Evolutionary conservation across 2,888 invertebrate genomes (phyloP), one percentile per base, ranked within the genome.

Genomic region (Leistus spinibarbis): DNA sequence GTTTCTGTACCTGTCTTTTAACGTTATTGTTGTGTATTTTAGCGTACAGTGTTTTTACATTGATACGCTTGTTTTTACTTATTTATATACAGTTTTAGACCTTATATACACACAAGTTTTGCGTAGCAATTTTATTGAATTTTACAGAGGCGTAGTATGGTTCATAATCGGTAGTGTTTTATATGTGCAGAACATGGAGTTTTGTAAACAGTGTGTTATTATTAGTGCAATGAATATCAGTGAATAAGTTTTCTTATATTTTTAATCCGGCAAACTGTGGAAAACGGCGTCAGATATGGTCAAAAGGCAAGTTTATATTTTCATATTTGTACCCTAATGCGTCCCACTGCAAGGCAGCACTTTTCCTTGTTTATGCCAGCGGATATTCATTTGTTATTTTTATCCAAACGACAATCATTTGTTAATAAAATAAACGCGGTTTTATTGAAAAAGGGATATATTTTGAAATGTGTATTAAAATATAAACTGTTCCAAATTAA

Each of bases 251-350:
- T 71, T 53, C 76, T 72, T 73, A 57, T 60, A 23, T 73, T 67
- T 63, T 16, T 56, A 60, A n/a, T 60, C 40, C 16, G 67, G 79
- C 82, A 83, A 82, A 81, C 82, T 83, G 82, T 83, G 83, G 82
- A 85, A 83, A 81, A 85, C 84, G 84, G 84, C 84, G 82, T 81
- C 84, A 83, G 84, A 84, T 80, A 86, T 86, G 85, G 85, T 86
- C 77, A 86, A 86, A 83, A 84, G 85, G 85, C 85, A 78, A 78
- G 83, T 81, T 40, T 40, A 10, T 75, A 68, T 17, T 68, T 40
- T 73, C 22, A 40, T 22, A 13, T 19, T 65, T 66, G 40, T 40
- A 23, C 24, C 53, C 17, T n/a, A 27, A 23, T 24, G 9, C 27
- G 64, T 40, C 7, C 7, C 40, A 24, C 24, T 40, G 40, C 40